Evolutionary conservation across 2,113 vertebrate genomes (phyloP).

Genomic region (Sceloporus undulatus): DNA sequence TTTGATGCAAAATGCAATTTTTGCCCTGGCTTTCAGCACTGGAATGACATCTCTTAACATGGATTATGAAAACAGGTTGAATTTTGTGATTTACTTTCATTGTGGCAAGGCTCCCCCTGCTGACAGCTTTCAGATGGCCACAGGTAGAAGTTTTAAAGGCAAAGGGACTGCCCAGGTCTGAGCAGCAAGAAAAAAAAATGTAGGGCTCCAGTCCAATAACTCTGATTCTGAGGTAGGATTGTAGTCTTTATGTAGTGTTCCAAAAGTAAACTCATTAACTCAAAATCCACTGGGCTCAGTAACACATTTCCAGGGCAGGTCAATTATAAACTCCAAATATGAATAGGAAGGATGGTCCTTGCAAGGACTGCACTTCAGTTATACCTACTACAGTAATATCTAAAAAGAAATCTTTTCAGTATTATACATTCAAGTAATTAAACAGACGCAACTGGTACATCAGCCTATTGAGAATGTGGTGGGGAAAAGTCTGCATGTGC

Average conservation of each 20-base stretch:
- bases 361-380: neutral
- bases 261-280: neutral
- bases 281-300: neutral
- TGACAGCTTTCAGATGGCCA: neutral
- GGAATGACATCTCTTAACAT: neutral
- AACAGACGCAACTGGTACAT: no score
- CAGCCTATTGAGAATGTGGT: no score
- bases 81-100: neutral
- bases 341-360: no score
- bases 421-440: no score
- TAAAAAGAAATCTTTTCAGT: neutral
- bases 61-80: neutral
- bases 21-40: neutral
- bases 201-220: neutral
- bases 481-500: no score
- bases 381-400: neutral
- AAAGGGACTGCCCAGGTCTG: neutral
- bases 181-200: neutral
- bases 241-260: neutral
- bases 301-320: neutral
- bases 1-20: neutral
- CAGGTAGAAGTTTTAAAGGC: neutral
- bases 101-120: conserved; percentile 21
- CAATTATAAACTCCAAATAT: neutral
- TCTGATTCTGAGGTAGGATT: neutral